Conservation (phyloP, 2,888 invertebrate species). For the Erynnis tages region DNA sequence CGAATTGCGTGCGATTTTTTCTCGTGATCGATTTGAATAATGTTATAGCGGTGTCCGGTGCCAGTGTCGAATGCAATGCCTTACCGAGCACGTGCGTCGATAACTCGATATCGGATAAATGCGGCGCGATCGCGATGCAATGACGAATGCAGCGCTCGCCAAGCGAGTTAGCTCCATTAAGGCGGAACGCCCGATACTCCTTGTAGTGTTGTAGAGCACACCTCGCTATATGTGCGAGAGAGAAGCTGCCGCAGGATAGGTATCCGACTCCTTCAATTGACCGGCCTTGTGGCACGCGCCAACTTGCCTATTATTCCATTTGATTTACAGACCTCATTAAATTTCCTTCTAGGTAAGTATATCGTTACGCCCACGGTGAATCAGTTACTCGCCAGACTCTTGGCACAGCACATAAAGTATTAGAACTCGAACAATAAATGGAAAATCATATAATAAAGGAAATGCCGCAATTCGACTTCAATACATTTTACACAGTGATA, state of each 20-base stretch:
- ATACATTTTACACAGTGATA: slow-evolving; percentile 17
- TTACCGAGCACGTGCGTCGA: slow-evolving; percentile 56
- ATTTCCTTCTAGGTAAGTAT: slow-evolving; percentile 51
- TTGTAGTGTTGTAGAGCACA: slow-evolving; percentile 44
- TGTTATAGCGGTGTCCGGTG: slow-evolving; percentile 64
- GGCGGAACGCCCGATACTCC: slow-evolving; percentile 53
- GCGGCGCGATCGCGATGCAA: slow-evolving; percentile 41
- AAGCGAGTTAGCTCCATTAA: slow-evolving; percentile 54
- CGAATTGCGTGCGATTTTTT: slow-evolving; percentile 47
- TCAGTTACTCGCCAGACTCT: slow-evolving; percentile 32
- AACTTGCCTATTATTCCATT: slow-evolving; percentile 52
- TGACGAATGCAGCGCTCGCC: slow-evolving; percentile 57
- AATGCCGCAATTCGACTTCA: slow-evolving; percentile 10
- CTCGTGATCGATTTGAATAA: slow-evolving; percentile 58
- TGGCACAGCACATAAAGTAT: not conserved
- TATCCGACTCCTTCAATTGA: slow-evolving; percentile 61
- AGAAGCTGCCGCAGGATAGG: slow-evolving; percentile 47
- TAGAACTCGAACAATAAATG: slow-evolving; percentile 15
- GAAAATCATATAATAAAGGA: slow-evolving; percentile 8
- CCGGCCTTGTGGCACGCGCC: slow-evolving; percentile 80
- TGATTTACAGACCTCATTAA: slow-evolving; percentile 65
- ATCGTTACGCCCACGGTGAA: slow-evolving; percentile 43
- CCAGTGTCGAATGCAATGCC: slow-evolving; percentile 53
- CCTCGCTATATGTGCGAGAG: slow-evolving; percentile 49
- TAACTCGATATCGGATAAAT: slow-evolving; percentile 55